A percentile compares a stretch with the other conserved stretches of the same genome.
Evolutionary conservation across 2,113 vertebrate species (phyloP).

Genomic region (Deroptyus accipitrinus): DNA sequence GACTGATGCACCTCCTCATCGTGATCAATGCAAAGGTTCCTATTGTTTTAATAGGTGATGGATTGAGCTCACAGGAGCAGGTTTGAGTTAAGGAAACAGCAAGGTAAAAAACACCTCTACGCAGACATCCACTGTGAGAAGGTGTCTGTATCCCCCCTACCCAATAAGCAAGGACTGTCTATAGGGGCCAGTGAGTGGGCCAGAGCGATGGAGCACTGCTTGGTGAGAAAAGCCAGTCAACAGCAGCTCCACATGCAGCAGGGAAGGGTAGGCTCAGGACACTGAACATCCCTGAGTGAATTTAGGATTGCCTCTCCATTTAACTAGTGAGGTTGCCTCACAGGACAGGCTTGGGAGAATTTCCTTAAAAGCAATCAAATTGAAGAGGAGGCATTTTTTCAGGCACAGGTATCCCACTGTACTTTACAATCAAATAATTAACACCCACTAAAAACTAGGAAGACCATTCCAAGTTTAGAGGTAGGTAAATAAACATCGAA

Average conservation of each 20-base stretch:
- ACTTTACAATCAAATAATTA: not conserved
- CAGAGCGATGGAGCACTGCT: not conserved
- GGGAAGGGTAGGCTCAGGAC: not conserved
- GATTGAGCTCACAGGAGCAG: not conserved
- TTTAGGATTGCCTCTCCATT: not conserved
- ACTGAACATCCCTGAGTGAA: not conserved
- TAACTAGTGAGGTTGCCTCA: not conserved
- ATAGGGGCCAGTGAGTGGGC: accelerated
- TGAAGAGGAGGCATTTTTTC: not conserved
- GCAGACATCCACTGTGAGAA: not conserved
- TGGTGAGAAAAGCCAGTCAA: not conserved
- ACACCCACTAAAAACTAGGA: not conserved
- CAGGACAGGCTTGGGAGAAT: not conserved
- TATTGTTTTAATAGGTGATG: not conserved
- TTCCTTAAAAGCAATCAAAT: not conserved
- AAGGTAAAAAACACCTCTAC: not conserved
- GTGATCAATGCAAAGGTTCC: not conserved
- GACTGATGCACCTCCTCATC: not conserved
- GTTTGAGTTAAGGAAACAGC: not conserved
- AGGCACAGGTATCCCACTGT: not conserved
- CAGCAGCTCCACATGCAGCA: not conserved
- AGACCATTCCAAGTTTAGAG: not conserved
- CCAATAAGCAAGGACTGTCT: not conserved
- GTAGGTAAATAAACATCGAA: not conserved
- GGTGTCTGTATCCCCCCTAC: too few species aligned